These are phyloP conservation scores for Gymnocephalus cernua DNA, from an alignment of 2,113 vertebrate species.

Conservation along the genomic window DNA sequence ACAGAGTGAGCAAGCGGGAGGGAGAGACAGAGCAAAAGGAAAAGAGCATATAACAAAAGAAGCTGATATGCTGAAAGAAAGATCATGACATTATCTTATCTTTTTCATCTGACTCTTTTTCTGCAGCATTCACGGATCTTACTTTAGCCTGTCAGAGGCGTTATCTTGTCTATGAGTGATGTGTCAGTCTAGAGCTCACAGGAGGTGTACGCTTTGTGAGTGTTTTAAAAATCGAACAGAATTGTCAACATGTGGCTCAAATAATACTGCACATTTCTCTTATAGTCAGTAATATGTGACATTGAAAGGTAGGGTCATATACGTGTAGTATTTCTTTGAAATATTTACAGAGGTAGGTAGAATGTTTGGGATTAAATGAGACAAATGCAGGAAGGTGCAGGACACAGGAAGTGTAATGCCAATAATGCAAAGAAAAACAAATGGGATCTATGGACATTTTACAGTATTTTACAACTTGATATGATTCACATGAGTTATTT, in stretches of 20 bases:
- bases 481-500: neutral
- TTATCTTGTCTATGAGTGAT: conserved; percentile 22
- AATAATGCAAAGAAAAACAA: neutral
- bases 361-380: neutral
- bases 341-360: neutral
- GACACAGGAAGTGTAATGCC: neutral
- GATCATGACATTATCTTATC: conserved; percentile 71
- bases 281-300: neutral
- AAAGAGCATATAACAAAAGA: conserved; percentile 64
- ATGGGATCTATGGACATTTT: neutral
- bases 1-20: conserved; percentile 58
- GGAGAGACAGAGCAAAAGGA: conserved; percentile 4
- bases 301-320: neutral
- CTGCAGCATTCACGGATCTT: conserved; percentile 30
- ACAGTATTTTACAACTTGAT: neutral
- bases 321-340: neutral
- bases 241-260: neutral
- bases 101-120: conserved; percentile 60
- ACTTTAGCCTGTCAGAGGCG: conserved; percentile 28
- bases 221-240: neutral
- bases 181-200: conserved; percentile 27
- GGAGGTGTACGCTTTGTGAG: neutral
- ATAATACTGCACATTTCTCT: neutral
- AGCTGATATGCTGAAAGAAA: conserved; percentile 68
- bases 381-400: neutral